phyloP scores from a whole-genome alignment of 2,888 invertebrate genomes.

The Coecobrya sp. region DNA sequence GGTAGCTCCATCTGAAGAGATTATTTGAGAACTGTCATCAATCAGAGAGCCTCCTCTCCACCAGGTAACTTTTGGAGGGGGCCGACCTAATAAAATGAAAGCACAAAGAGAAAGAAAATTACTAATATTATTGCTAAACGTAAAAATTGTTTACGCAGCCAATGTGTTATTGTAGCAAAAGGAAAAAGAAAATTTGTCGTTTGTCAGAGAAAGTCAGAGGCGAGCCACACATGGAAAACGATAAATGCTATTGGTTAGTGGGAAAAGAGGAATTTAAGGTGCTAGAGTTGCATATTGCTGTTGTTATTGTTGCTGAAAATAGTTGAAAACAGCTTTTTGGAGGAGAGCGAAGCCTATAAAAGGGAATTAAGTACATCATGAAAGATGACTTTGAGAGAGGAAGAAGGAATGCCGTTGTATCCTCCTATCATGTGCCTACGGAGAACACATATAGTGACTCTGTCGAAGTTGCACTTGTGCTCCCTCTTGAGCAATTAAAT shows the following conservation, averaged over 20 bases:
- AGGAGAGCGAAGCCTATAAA: slow-evolving; percentile 61
- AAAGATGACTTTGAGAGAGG: slow-evolving; percentile 49
- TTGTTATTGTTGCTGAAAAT: slow-evolving; percentile 44
- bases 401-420: slow-evolving; percentile 23
- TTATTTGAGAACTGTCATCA: slow-evolving; percentile 90
- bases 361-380: slow-evolving; percentile 62
- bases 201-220: background rate
- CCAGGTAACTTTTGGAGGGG: slow-evolving; percentile 92
- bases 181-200: background rate
- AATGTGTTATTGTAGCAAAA: background rate
- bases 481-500: slow-evolving; percentile 85
- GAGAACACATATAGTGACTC: background rate
- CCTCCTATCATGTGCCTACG: background rate
- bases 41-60: slow-evolving; percentile 91
- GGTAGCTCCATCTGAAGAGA: slow-evolving; percentile 86
- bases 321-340: background rate
- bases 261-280: slow-evolving; percentile 5
- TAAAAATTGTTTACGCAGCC: slow-evolving; percentile 14
- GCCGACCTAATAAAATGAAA: slow-evolving; percentile 90
- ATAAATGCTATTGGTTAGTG: background rate
- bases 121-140: background rate
- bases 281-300: slow-evolving; percentile 21
- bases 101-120: slow-evolving; percentile 5
- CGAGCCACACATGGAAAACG: background rate
- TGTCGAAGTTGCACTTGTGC: slow-evolving; percentile 19